These are phyloP conservation scores for Eupithecia tripunctaria DNA, from an alignment of 2,888 invertebrate genomes.

Conservation along the genomic window DNA sequence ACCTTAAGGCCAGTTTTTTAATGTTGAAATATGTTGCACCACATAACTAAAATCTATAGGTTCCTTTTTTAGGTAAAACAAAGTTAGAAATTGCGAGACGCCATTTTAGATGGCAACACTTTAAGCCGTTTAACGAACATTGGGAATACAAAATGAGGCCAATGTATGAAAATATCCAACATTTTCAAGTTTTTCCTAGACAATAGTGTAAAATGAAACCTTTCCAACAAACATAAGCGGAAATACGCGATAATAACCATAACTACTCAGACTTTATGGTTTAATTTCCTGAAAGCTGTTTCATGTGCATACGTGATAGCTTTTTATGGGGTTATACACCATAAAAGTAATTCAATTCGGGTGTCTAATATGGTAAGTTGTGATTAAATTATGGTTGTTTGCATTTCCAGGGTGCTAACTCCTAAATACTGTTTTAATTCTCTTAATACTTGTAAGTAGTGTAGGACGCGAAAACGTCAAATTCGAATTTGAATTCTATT, in stretches of 20 bases:
- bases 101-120: not conserved
- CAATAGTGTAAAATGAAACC: constrained; percentile 33
- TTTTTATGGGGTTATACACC: constrained; percentile 60
- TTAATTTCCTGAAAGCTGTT: constrained; percentile 80
- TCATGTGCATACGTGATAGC: constrained; percentile 66
- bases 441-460: no score
- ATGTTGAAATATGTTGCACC: no score
- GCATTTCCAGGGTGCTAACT: constrained; percentile 12
- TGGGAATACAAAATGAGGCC: constrained; percentile 1
- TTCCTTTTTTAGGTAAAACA: not conserved
- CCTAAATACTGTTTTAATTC: not conserved
- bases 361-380: constrained; percentile 59
- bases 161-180: constrained; percentile 1
- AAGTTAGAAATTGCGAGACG: not conserved
- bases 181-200: constrained; percentile 12
- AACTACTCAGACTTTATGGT: constrained; percentile 70
- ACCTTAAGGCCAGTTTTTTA: no score
- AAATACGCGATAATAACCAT: constrained; percentile 65
- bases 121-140: not conserved
- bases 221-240: constrained; percentile 52
- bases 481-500: no score
- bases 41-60: no score
- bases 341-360: constrained; percentile 66
- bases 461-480: no score
- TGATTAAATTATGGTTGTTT: constrained; percentile 60